Evolutionary conservation across 2,888 invertebrate species (phyloP).

Genomic region (Ennomos erosarius): DNA sequence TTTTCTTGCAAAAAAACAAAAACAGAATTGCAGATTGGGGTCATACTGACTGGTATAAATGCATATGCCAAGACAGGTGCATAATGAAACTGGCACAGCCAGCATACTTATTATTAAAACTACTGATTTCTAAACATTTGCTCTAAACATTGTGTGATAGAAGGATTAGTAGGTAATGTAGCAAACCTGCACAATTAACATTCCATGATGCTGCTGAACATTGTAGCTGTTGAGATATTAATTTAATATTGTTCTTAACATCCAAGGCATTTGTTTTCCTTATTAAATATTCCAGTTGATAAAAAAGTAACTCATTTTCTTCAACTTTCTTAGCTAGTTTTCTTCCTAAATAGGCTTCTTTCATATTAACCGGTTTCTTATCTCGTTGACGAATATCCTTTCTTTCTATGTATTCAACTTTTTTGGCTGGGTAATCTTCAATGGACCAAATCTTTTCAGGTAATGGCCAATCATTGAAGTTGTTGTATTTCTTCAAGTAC

Average conservation of each 20-base stretch:
- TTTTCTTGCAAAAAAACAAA: no score
- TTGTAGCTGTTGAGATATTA: conserved; percentile 22
- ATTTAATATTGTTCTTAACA: conserved; percentile 17
- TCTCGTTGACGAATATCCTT: not conserved
- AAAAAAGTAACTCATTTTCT: conserved; percentile 17
- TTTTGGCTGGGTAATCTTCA: conserved; percentile 6
- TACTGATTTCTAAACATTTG: no score
- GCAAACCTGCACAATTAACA: conserved; percentile 4
- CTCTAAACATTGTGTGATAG: no score
- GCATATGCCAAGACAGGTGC: no score
- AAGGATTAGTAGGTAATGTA: no score
- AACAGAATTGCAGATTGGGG: no score
- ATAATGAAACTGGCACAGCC: no score
- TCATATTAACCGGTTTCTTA: not conserved
- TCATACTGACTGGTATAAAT: no score
- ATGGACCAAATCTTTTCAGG: conserved; percentile 8
- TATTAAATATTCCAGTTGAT: conserved; percentile 23
- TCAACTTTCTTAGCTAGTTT: conserved; percentile 19
- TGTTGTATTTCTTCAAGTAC: conserved; percentile 16
- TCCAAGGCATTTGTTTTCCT: conserved; percentile 22
- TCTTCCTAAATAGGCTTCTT: conserved; percentile 1
- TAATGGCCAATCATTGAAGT: conserved; percentile 12
- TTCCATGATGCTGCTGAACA: conserved; percentile 11
- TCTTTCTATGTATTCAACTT: not conserved
- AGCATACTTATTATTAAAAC: no score